Evolutionary conservation across 2,888 invertebrate species (phyloP), one percentile per base, ranked within the genome.

Genomic region (Ophion costatus): DNA sequence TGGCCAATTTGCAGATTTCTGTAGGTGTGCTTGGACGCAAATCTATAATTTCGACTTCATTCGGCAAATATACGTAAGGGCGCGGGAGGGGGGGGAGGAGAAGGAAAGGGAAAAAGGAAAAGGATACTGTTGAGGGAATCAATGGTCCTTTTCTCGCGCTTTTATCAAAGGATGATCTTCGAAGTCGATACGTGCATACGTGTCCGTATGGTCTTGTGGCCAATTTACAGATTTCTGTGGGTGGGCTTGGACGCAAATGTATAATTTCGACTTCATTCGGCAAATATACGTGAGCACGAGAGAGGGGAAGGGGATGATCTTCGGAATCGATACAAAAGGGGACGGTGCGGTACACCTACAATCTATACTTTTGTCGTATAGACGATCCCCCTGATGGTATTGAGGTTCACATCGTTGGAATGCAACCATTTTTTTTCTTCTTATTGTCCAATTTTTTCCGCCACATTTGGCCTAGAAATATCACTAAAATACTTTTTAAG

Each of bases 101-200:
- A 69, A 64, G 71, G 77, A 61, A 14, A 59, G 38, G 33, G 61
- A 81, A 61, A 14, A 59, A 22, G 33, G 61, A 81, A 51, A 70
- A 71, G 17, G 74, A 69, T 69, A 82, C 71, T 79, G 71, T 42
- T 51, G 63, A 81, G 83, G 83, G 87, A 87, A 87, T 88, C 87
- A 84, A 86, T 86, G 87, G 79, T 63, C 80, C 80, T 71, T 66
- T 77, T 22, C 64, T 67, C 78, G 24, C 61, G 63, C 80, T 82
- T 83, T 80, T 71, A 66, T 64, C 70, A 45, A 69, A 83, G 80
- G 74, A 83, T 85, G 83, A 86, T 87, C 87, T 42, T 82, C 83
- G 80, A 86, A 78, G 83, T 83, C 77, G 87, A 87, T 87, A 59
- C 14, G 20, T 80, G 22, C 59, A 63, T 51, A 69, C 59, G 42